These are phyloP conservation scores for Copsychus sechellarum DNA, from an alignment of 2,113 vertebrate species.

Conservation along the genomic window DNA sequence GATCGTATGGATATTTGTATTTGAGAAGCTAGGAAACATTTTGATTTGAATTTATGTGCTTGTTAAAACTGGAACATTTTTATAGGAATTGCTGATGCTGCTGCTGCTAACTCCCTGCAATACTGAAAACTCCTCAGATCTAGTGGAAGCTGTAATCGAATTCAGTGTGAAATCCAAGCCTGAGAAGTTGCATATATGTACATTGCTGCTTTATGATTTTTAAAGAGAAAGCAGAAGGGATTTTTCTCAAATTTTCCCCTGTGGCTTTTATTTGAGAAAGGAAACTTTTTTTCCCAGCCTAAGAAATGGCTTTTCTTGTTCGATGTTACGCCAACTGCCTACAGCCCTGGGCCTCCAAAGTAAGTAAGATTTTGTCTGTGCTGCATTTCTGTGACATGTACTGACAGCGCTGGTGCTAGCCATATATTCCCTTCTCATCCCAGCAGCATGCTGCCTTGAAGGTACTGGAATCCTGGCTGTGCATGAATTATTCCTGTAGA, in stretches of 20 bases:
- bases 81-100: slow-evolving; percentile 65
- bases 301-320: slow-evolving; percentile 98
- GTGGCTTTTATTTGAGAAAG: slow-evolving; percentile 72
- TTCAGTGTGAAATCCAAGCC: slow-evolving; percentile 70
- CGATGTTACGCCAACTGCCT: slow-evolving; percentile 99
- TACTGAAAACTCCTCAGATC: slow-evolving; percentile 60
- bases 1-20: slow-evolving; percentile 47
- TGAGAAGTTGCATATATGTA: slow-evolving; percentile 60
- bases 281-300: slow-evolving; percentile 79
- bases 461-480: background rate
- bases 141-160: slow-evolving; percentile 40
- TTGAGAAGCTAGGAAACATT: slow-evolving; percentile 62
- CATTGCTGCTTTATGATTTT: slow-evolving; percentile 64
- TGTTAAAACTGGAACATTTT: slow-evolving; percentile 68
- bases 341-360: slow-evolving; percentile 99
- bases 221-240: slow-evolving; percentile 67
- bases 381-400: slow-evolving; percentile 32
- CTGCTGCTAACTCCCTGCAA: slow-evolving; percentile 66
- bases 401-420: background rate
- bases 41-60: slow-evolving; percentile 65
- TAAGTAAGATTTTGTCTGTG: slow-evolving; percentile 83
- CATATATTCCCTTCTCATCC: slow-evolving; percentile 26
- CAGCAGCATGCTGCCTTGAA: background rate
- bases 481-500: background rate
- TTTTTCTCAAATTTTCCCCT: slow-evolving; percentile 45